A percentile compares a stretch with the other conserved stretches of the same genome.
Evolutionary conservation across 2,113 vertebrate species (phyloP).

Genomic region (Phaethon lepturus): DNA sequence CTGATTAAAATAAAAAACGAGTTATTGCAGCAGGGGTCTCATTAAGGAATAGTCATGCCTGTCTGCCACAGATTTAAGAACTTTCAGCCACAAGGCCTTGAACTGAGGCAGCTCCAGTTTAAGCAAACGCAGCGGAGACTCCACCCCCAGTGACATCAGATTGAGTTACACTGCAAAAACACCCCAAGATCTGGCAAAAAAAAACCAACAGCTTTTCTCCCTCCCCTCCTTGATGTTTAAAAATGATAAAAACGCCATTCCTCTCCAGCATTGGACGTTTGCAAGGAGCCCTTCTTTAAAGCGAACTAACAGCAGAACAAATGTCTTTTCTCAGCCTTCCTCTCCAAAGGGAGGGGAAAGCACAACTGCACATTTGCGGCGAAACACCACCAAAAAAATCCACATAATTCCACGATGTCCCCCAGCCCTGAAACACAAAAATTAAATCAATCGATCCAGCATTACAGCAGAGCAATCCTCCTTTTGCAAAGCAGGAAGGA

Average conservation of each 20-base stretch:
- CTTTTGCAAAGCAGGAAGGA: not conserved
- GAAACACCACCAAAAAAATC: not conserved
- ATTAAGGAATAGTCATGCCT: constrained; percentile 65
- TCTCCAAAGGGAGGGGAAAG: not conserved
- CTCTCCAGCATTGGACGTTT: not conserved
- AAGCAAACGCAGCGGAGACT: constrained; percentile 50
- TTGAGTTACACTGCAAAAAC: constrained; percentile 64
- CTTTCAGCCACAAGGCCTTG: constrained; percentile 71
- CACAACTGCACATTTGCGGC: not conserved
- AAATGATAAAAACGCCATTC: constrained; percentile 27
- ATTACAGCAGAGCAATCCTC: not conserved
- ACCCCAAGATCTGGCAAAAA: constrained; percentile 26
- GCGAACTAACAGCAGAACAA: not conserved
- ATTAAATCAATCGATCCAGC: not conserved
- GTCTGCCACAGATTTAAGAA: constrained; percentile 68
- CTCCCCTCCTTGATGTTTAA: constrained; percentile 29
- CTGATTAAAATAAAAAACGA: constrained; percentile 58
- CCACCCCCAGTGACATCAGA: constrained; percentile 73
- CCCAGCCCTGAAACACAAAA: not conserved
- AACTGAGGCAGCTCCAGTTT: constrained; percentile 65
- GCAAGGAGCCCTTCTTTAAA: not conserved
- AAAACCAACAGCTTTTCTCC: constrained; percentile 10
- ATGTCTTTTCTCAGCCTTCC: not conserved
- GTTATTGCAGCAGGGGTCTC: constrained; percentile 63
- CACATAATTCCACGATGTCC: not conserved